Evolutionary conservation across 2,888 invertebrate genomes (phyloP), one percentile per base, ranked within the genome.

Genomic region (Dermolepida albohirtum): DNA sequence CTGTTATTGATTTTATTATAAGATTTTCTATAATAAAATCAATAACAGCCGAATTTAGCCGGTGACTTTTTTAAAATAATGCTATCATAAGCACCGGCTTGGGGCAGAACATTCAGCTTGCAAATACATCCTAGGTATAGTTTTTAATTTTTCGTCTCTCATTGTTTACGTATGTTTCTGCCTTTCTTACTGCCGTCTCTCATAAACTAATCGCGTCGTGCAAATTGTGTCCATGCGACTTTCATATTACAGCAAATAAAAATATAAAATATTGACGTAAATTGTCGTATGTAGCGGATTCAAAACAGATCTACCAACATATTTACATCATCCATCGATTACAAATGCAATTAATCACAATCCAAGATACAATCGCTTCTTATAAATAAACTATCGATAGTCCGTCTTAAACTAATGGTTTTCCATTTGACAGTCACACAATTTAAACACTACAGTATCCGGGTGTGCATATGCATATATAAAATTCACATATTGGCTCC

Each of bases 281-380:
- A 27, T 27, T 27, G 12, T 29, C 29, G 22, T 29, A 7, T 27
- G 10, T 12, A 12, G 29, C 17, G n/a, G 29, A 6, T 50, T 17
- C 8, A n/a, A 50, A 22, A 17, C 22, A 22, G 12, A 29, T 51
- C n/a, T 27, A 44, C 14, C 2, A 14, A 43, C 27, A 51, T 22
- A 22, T 17, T 14, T 14, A 49, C 50, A 29, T 22, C 22, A 4
- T 16, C 12, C 64, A 67, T 11, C 66, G 63, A 71, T 71, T 71
- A 71, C 68, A 16, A 64, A 63, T 55, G 64, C 51, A 66, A 71
- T 71, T 71, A 71, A 71, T 71, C 71, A 70, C 64, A 65, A 52
- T 51, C 59, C 17, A 22, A 68, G 67, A 71, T 71, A 67, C 51
- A 67, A 68, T 69, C 71, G 59, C 41, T 55, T 39, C 40, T 64